Evolutionary conservation across 2,888 invertebrate species (phyloP).

Genomic region (Stictocephala bisonia): DNA sequence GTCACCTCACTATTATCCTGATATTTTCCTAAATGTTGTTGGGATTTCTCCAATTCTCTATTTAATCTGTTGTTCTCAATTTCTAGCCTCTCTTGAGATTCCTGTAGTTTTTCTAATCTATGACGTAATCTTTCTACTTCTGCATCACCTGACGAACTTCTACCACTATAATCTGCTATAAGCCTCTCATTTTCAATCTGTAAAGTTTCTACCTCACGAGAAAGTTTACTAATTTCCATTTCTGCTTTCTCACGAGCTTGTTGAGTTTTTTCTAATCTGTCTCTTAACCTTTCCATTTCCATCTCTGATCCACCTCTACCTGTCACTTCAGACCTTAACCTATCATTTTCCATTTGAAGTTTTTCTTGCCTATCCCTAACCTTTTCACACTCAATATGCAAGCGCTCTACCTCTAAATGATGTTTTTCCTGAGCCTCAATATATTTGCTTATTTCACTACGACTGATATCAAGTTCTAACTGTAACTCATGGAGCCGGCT

Average conservation of each 20-base stretch:
- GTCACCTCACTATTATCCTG: constrained; percentile 86
- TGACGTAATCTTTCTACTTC: constrained; percentile 88
- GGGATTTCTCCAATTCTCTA: constrained; percentile 87
- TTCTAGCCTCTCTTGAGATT: constrained; percentile 84
- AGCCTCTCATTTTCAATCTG: constrained; percentile 81
- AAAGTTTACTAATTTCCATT: constrained; percentile 79
- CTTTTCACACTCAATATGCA: constrained; percentile 90
- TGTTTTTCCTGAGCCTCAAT: constrained; percentile 82
- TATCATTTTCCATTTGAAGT: constrained; percentile 82
- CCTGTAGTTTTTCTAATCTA: constrained; percentile 86
- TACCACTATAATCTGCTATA: constrained; percentile 70
- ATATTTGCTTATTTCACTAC: constrained; percentile 81
- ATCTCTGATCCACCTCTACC: constrained; percentile 56
- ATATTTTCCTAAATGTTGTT: constrained; percentile 84
- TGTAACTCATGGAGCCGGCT: constrained; percentile 80
- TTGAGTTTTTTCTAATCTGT: constrained; percentile 87
- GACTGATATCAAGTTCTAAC: constrained; percentile 82
- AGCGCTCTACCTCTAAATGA: constrained; percentile 81
- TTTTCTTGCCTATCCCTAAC: constrained; percentile 88
- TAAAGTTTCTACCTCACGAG: constrained; percentile 76
- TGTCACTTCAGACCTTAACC: constrained; percentile 74
- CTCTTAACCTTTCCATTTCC: constrained; percentile 85
- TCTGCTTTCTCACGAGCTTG: constrained; percentile 85
- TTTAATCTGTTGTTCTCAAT: constrained; percentile 88
- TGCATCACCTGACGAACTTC: constrained; percentile 69